Percentiles rank a stretch among this genome's conserved stretches.
Evolutionary conservation across 2,797 vertebrate genomes (phyloP).

Genomic region (Leuciscus waleckii): DNA sequence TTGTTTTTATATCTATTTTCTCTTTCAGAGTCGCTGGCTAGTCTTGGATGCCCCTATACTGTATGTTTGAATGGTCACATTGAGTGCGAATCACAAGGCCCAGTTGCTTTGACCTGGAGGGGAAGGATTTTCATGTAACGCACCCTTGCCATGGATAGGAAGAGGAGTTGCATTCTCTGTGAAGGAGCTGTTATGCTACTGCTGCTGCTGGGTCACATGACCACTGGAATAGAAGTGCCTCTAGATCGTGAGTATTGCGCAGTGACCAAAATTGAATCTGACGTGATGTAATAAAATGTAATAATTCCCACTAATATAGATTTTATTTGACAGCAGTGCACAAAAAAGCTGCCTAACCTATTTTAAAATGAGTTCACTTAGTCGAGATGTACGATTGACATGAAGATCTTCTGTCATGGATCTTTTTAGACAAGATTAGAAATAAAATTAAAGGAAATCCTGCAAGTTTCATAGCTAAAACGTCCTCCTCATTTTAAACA

Average conservation of each 20-base stretch:
- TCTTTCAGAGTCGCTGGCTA: slow-evolving; percentile 38
- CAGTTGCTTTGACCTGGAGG: slow-evolving; percentile 52
- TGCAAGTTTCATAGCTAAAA: background rate
- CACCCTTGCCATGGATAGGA: slow-evolving; percentile 81
- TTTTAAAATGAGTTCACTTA: background rate
- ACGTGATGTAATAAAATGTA: background rate
- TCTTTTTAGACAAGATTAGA: background rate
- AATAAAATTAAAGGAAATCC: background rate
- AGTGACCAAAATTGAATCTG: background rate
- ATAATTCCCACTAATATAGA: background rate
- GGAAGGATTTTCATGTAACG: slow-evolving; percentile 64
- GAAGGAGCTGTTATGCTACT: slow-evolving; percentile 78
- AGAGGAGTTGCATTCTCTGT: slow-evolving; percentile 73
- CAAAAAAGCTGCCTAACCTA: background rate
- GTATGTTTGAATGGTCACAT: slow-evolving; percentile 38
- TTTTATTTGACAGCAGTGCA: background rate
- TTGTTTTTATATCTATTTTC: slow-evolving; percentile 20
- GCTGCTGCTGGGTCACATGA: slow-evolving; percentile 84
- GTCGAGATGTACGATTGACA: background rate
- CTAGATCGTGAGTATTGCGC: slow-evolving; percentile 91
- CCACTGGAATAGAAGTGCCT: slow-evolving; percentile 91
- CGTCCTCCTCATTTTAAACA: background rate
- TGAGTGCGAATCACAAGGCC: slow-evolving; percentile 45
- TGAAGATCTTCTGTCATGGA: background rate
- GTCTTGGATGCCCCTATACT: slow-evolving; percentile 11